Evolutionary conservation across 2,888 invertebrate species (phyloP).

Genomic region (Latheticus oryzae): DNA sequence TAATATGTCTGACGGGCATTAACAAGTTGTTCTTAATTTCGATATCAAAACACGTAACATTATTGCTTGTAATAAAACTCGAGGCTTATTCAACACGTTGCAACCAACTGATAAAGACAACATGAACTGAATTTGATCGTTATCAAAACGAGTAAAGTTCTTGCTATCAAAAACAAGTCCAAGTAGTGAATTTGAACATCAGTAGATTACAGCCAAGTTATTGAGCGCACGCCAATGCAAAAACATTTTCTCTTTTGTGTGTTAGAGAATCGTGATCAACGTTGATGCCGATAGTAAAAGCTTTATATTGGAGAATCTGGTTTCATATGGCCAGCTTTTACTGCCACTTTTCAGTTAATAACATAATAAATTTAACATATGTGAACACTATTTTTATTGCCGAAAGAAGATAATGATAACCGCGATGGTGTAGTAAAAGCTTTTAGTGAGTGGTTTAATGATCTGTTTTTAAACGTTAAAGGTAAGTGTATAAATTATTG

Average conservation of each 20-base stretch:
- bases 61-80: conserved; percentile 55
- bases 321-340: conserved; percentile 58
- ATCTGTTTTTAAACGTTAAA: conserved; percentile 50
- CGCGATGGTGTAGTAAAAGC: conserved; percentile 54
- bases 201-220: conserved; percentile 18
- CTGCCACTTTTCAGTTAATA: conserved; percentile 62
- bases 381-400: conserved; percentile 62
- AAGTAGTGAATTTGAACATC: conserved; percentile 19
- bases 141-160: conserved; percentile 15
- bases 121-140: conserved; percentile 20
- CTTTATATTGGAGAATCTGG: conserved; percentile 56
- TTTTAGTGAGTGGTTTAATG: conserved; percentile 55
- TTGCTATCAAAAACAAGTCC: conserved; percentile 19
- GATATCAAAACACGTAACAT: conserved; percentile 54
- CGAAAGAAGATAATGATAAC: conserved; percentile 55
- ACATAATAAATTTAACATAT: conserved; percentile 65
- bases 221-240: conserved; percentile 17
- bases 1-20: conserved; percentile 44
- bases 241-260: conserved; percentile 27
- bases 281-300: conserved; percentile 56
- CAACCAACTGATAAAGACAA: conserved; percentile 11
- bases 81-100: conserved; percentile 11
- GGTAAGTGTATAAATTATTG: conserved; percentile 50
- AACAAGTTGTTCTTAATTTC: conserved; percentile 51
- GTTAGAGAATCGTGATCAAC: conserved; percentile 23